Percentiles rank a stretch among this genome's conserved stretches.
Evolutionary conservation across 1,140 invertebrate species (phyloP).

Genomic region (Heliconius himera): DNA sequence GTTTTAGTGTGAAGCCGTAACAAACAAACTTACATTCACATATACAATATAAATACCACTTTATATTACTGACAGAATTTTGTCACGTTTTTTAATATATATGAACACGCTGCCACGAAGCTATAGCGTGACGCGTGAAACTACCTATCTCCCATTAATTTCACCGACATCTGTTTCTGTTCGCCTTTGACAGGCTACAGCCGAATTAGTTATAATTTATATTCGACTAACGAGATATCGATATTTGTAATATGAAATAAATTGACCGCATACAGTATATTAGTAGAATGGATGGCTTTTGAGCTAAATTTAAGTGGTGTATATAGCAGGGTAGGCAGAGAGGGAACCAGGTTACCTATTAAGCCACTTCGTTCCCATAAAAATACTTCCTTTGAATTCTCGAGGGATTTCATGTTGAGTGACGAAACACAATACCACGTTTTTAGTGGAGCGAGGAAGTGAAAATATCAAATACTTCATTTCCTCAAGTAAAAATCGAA

Average conservation of each 20-base stretch:
- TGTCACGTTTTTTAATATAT: background rate
- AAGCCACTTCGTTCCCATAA: too few relatives aligned
- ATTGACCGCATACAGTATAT: background rate
- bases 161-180: background rate
- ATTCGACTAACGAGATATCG: slow-evolving; percentile 2
- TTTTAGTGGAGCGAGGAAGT: too few relatives aligned
- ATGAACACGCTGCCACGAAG: background rate
- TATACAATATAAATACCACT: too few relatives aligned
- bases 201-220: slow-evolving; percentile 9
- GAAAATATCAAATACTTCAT: too few relatives aligned
- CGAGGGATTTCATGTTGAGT: too few relatives aligned
- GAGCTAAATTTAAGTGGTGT: background rate
- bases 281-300: background rate
- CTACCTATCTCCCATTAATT: slow-evolving; percentile 1
- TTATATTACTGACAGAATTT: background rate
- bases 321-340: too few relatives aligned
- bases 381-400: background rate
- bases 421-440: too few relatives aligned
- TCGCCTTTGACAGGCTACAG: background rate
- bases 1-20: too few relatives aligned
- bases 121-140: background rate
- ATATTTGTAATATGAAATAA: background rate
- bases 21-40: too few relatives aligned
- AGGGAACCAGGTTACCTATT: too few relatives aligned
- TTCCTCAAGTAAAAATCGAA: too few relatives aligned